Evolutionary conservation across 2,113 vertebrate genomes (phyloP), one percentile per base, ranked within the genome.

Genomic region (Piprites chloris): DNA sequence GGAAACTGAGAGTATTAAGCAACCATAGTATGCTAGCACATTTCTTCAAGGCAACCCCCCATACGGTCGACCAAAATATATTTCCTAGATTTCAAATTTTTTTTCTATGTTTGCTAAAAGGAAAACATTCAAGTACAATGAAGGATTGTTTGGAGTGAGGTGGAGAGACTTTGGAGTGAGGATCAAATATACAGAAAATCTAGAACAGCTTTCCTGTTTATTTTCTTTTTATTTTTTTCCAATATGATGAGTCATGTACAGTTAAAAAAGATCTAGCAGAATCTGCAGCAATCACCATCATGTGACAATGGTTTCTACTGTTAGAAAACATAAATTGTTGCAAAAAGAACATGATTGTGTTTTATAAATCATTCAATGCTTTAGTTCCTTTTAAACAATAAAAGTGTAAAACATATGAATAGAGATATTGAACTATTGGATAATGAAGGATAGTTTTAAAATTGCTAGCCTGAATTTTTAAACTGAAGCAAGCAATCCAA

Each of bases 381-480:
- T 92, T 90, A 47, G 22, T 87, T 83, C 14, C 14, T 30, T 69
- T 93, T 83, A 75, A 96, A 68, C 35, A 81, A 18, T 76, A 6
- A 68, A 67, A 59, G 21, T 42, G 15, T n/a, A 75, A 82, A 81
- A 72, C 89, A 53, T 19, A 50, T 53, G 24, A 95, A 94, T 89
- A 55, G 73, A 93, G 92, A 73, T 87, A 89, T n/a, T 58, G 66
- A 83, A 72, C 28, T 15, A 58, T 59, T 55, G 50, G 26, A 85
- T 92, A n/a, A 76, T 72, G 28, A 66, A 11, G 28, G 35, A 55
- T 83, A 52, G 66, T 77, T 46, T 83, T 93, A 92, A 85, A 89
- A 96, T 94, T 88, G 24, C 59, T 84, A 58, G 72, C 23, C 77
- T 94, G 61, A 95, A 85, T 93, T 96, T 80, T 77, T 93, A 97